phyloP scores from a whole-genome alignment of 2,113 vertebrate species.

The Stegostoma tigrinum region DNA sequence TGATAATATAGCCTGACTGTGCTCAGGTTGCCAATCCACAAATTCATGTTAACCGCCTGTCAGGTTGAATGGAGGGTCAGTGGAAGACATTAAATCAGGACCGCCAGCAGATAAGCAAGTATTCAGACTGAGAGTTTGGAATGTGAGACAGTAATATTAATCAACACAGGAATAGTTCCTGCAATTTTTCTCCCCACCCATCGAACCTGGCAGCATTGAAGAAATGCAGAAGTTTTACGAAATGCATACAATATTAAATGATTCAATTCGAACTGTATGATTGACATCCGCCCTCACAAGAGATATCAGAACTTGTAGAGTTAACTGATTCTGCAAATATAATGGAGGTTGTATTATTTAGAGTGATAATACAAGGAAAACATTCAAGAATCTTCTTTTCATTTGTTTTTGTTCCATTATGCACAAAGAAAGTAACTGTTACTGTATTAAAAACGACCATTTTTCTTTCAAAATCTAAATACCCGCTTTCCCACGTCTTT shows the following conservation, averaged over 20 bases:
- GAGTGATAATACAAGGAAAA: neutral
- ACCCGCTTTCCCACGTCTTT: neutral
- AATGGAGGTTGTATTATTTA: neutral
- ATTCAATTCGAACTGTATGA: neutral
- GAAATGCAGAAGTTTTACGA: neutral
- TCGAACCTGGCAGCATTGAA: neutral
- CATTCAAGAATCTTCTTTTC: too few relatives aligned
- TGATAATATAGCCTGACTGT: too few relatives aligned
- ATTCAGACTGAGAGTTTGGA: too few relatives aligned
- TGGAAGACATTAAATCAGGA: neutral
- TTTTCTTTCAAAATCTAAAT: neutral
- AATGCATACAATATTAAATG: too few relatives aligned
- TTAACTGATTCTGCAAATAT: neutral
- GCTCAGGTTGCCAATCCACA: too few relatives aligned
- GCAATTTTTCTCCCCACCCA: neutral
- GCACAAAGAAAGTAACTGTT: neutral
- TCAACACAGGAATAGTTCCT: too few relatives aligned
- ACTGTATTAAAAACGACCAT: too few relatives aligned
- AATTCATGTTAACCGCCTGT: neutral
- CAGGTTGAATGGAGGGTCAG: neutral
- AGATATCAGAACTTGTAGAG: too few relatives aligned
- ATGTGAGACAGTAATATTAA: too few relatives aligned
- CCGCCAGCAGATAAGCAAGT: too few relatives aligned
- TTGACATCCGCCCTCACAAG: neutral
- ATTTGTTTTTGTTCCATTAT: too few relatives aligned